Evolutionary conservation across 2,888 invertebrate species (phyloP).

Genomic region (Sicus ferrugineus): DNA sequence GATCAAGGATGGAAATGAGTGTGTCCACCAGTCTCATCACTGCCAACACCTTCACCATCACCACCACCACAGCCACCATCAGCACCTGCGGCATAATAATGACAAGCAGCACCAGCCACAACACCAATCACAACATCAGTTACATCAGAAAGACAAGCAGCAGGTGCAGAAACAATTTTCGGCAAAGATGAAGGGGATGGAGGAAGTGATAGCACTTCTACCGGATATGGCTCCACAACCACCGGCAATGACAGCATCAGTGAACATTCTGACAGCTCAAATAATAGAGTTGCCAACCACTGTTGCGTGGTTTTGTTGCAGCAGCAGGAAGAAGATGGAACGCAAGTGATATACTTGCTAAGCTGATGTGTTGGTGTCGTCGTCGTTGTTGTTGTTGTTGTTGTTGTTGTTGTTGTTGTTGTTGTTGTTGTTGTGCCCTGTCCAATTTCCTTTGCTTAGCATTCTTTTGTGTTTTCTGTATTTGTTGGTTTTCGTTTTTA

Average conservation of each 20-base stretch:
- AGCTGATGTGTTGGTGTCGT: constrained; percentile 51
- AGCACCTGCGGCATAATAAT: constrained; percentile 33
- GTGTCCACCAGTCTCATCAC: constrained; percentile 39
- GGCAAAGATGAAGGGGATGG: constrained; percentile 6
- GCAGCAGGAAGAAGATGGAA: constrained; percentile 47
- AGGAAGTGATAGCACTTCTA: not conserved
- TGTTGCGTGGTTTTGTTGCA: constrained; percentile 32
- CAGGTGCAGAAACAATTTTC: constrained; percentile 41
- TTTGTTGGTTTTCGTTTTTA: no score
- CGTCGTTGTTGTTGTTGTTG: constrained; percentile 20
- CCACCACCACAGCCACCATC: constrained; percentile 21
- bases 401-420: constrained; percentile 2
- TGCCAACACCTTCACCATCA: constrained; percentile 32
- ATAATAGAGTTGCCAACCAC: constrained; percentile 35
- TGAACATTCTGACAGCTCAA: constrained; percentile 17
- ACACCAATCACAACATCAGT: constrained; percentile 10
- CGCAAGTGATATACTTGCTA: constrained; percentile 57
- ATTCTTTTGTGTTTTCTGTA: no score
- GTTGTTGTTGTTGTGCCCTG: not conserved
- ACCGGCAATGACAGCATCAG: constrained; percentile 22
- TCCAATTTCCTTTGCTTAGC: no score
- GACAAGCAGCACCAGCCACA: constrained; percentile 9
- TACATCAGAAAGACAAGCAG: constrained; percentile 41
- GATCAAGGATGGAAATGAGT: constrained; percentile 57
- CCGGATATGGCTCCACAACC: not conserved